Base-by-base conservation (phyloP, 2,797 vertebrate species). In the Premnoplex brunnescens region DNA sequence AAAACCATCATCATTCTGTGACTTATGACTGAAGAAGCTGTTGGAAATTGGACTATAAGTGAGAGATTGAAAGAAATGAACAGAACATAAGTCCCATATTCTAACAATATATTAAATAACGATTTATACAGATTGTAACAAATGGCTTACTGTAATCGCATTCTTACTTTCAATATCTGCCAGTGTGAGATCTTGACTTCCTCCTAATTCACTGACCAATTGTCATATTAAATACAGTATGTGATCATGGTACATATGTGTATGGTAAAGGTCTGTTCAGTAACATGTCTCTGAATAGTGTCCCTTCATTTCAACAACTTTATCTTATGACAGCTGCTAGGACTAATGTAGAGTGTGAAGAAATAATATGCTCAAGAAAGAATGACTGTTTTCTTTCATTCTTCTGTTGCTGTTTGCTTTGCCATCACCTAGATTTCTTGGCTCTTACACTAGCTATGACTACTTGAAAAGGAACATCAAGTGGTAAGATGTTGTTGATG, bases 391-490 rank as follows among this genome's bases (percentile, higher is more conserved):
- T 97, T 97, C 97, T 98, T 98, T 98, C 97, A 77, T 98, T 98
- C 97, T 97, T 98, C 97, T 97, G 8, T 98, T 97, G 97, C 96
- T 91, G 85, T 97, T 97, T 98, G 97, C 98, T 98, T 97, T 98
- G 97, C 98, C 86, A 96, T 97, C 97, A 96, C 97, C 95, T 98
- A 98, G 98, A 98, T 98, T 97, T 98, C 98, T 98, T 97, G 98
- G 98, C 98, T 98, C 97, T 97, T 98, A 98, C 97, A 95, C 96
- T 98, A 98, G 97, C 98, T 98, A 97, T 98, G 98, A 97, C 98
- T 98, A 96, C 98, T 97, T 98, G 98, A 98, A 97, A 98, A 98
- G 98, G 98, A 98, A n/a, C 97, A 76, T 97, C 97, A 97, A 97
- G 98, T 98, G 97, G 98, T 98, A 98, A 98, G 98, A 97, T 94